These are phyloP conservation scores for Halocaridina rubra DNA, from an alignment of 2,888 invertebrate species.

Conservation along the genomic window DNA sequence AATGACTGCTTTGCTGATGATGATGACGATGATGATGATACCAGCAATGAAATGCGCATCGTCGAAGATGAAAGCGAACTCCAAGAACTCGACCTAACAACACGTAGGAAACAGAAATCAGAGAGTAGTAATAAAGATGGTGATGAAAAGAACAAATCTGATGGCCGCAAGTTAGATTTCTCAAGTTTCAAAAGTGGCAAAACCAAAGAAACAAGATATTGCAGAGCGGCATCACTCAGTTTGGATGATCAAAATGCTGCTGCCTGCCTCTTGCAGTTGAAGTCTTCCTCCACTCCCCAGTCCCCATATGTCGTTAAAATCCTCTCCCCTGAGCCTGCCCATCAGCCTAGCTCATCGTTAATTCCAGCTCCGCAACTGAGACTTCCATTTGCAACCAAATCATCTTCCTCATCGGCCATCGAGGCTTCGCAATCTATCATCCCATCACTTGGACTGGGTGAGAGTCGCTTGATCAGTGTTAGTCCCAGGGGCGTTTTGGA, in stretches of 20 bases:
- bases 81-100: conserved; percentile 36
- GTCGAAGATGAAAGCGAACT: conserved; percentile 45
- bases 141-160: conserved; percentile 3
- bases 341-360: conserved; percentile 38
- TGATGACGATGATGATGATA: conserved; percentile 48
- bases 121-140: neutral
- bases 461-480: conserved; percentile 40
- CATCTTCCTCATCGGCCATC: conserved; percentile 27
- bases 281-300: conserved; percentile 46
- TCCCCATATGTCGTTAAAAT: conserved; percentile 48
- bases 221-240: conserved; percentile 6
- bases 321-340: conserved; percentile 47
- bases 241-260: conserved; percentile 48
- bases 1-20: conserved; percentile 50
- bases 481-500: conserved; percentile 33
- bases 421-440: conserved; percentile 45
- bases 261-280: conserved; percentile 44
- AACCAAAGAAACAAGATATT: neutral
- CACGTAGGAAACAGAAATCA: conserved; percentile 2
- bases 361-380: conserved; percentile 22
- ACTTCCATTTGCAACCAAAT: conserved; percentile 23
- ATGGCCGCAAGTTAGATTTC: conserved; percentile 22
- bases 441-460: conserved; percentile 45
- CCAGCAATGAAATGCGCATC: conserved; percentile 52
- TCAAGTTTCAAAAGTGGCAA: conserved; percentile 4